phyloP scores from a whole-genome alignment of 2,113 vertebrate genomes.

The Lepidothrix coronata region DNA sequence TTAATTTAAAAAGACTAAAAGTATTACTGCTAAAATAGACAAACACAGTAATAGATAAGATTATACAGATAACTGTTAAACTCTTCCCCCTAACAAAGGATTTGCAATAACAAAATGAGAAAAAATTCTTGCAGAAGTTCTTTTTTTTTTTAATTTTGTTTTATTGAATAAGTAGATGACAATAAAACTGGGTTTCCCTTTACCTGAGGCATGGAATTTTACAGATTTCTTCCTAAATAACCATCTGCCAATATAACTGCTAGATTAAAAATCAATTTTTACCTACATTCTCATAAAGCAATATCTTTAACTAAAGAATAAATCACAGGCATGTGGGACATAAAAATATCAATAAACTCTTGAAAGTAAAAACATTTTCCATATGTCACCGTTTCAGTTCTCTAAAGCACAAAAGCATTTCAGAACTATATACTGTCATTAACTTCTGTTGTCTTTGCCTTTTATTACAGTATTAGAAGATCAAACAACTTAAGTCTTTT shows the following conservation, averaged over 20 bases:
- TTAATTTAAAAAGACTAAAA: neutral
- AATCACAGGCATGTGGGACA: neutral
- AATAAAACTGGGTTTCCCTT: neutral
- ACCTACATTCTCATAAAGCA: neutral
- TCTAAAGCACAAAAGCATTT: neutral
- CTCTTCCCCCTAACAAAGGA: neutral
- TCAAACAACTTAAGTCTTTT: neutral
- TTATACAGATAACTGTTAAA: neutral
- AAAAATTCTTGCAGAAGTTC: neutral
- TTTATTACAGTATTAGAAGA: neutral
- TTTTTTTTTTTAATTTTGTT: neutral
- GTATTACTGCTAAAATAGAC: neutral
- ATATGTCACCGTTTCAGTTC: neutral
- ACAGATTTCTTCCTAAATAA: neutral
- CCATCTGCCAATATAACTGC: neutral
- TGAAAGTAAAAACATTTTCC: neutral
- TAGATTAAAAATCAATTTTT: conserved; percentile 17
- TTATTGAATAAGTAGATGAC: neutral
- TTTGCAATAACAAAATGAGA: neutral
- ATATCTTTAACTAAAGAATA: conserved; percentile 8
- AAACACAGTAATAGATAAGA: neutral
- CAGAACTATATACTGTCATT: neutral
- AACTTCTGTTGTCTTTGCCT: neutral
- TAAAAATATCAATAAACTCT: neutral
- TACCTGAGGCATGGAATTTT: neutral